A percentile compares a stretch with the other conserved stretches of the same genome.
phyloP scores from a whole-genome alignment of 1,140 invertebrate genomes.

The Solen grandis region DNA sequence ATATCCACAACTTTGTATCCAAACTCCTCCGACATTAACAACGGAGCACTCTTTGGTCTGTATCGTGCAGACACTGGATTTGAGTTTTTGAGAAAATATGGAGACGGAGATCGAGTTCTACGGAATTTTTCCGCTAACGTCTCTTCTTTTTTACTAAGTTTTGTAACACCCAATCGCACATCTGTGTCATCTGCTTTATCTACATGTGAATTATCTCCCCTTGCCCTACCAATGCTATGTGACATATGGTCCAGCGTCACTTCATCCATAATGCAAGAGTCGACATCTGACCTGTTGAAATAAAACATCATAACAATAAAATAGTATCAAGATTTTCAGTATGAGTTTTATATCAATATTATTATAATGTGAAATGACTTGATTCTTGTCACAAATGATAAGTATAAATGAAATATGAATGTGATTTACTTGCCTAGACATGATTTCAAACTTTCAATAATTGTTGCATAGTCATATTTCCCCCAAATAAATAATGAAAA shows the following conservation, averaged over 20 bases:
- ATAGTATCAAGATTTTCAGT: background rate
- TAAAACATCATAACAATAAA: background rate
- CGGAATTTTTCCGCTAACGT: conserved; percentile 43
- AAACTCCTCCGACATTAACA: conserved; percentile 15
- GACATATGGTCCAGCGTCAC: conserved; percentile 38
- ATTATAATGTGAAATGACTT: background rate
- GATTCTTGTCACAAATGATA: background rate
- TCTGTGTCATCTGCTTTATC: conserved; percentile 45
- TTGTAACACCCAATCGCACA: conserved; percentile 5
- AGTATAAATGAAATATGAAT: background rate
- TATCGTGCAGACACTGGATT: background rate
- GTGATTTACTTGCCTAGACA: background rate
- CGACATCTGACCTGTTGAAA: conserved; percentile 26
- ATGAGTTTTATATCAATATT: background rate
- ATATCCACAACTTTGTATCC: conserved; percentile 40
- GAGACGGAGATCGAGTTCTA: conserved; percentile 27
- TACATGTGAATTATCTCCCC: conserved; percentile 7
- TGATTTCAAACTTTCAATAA: background rate
- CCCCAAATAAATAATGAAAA: too few species aligned
- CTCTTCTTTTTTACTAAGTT: background rate
- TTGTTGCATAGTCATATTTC: too few species aligned
- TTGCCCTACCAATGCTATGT: conserved; percentile 26
- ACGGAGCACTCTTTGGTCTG: conserved; percentile 34
- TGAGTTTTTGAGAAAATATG: conserved; percentile 7
- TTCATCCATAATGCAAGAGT: conserved; percentile 37